Conservation (phyloP, 2,888 invertebrate species). For the Mythimna albipuncta region DNA sequence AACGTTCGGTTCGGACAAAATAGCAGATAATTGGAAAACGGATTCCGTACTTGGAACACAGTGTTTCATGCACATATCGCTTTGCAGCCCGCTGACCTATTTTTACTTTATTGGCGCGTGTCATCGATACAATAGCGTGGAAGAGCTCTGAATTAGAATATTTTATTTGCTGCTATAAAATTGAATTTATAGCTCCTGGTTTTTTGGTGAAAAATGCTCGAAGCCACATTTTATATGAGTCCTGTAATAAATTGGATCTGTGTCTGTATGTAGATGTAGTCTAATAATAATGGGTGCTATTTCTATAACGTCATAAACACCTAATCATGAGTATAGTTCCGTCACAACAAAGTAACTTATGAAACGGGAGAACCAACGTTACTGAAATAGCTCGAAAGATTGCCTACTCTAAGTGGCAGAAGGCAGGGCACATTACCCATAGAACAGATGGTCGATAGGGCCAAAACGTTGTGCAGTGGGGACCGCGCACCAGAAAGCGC, state of each 20-base stretch:
- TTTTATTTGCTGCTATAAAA: slow-evolving; percentile 56
- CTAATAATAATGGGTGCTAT: too few species aligned
- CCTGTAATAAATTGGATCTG: neutral
- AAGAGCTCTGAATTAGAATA: slow-evolving; percentile 56
- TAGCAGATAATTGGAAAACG: slow-evolving; percentile 60
- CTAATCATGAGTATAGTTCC: too few species aligned
- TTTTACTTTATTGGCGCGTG: slow-evolving; percentile 62
- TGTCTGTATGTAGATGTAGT: too few species aligned
- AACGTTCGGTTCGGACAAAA: slow-evolving; percentile 48
- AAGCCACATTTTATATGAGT: neutral
- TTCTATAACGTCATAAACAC: too few species aligned
- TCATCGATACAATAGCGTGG: slow-evolving; percentile 60
- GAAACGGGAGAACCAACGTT: too few species aligned
- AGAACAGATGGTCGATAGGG: too few species aligned
- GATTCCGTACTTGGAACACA: slow-evolving; percentile 52
- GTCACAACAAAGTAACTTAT: too few species aligned
- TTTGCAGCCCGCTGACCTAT: slow-evolving; percentile 58
- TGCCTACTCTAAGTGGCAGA: too few species aligned
- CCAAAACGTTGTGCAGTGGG: too few species aligned
- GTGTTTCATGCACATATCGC: slow-evolving; percentile 59
- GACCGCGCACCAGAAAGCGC: too few species aligned
- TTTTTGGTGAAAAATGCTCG: neutral
- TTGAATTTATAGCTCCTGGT: slow-evolving; percentile 41
- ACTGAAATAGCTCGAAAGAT: too few species aligned
- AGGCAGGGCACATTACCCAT: too few species aligned